phyloP scores from a whole-genome alignment of 2,888 invertebrate genomes.

The Diloba caeruleocephala region DNA sequence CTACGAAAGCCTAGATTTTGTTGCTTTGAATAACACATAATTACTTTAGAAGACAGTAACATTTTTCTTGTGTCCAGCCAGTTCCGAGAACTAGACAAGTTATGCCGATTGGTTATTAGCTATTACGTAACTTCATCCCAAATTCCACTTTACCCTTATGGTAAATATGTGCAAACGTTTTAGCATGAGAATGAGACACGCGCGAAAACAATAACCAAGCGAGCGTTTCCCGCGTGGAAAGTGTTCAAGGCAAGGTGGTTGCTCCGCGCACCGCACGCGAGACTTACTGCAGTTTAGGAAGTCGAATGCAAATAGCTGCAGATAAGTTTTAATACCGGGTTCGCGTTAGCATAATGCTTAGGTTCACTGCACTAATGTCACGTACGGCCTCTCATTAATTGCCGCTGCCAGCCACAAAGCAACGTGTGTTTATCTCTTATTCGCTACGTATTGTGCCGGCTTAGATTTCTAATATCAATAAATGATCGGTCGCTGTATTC shows the following conservation, averaged over 20 bases:
- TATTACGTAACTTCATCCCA: constrained; percentile 44
- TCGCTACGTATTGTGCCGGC: constrained; percentile 51
- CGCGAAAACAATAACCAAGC: constrained; percentile 51
- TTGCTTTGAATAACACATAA: constrained; percentile 35
- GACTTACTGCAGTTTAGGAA: constrained; percentile 78
- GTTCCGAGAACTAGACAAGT: constrained; percentile 30
- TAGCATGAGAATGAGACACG: constrained; percentile 52
- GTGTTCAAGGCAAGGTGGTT: constrained; percentile 55
- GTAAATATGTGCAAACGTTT: constrained; percentile 51
- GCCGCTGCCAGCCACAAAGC: constrained; percentile 75
- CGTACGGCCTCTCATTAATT: constrained; percentile 87
- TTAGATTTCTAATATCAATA: constrained; percentile 57
- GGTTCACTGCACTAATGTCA: constrained; percentile 86
- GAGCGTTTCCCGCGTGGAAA: constrained; percentile 50
- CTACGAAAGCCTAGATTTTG: constrained; percentile 46
- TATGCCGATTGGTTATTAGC: constrained; percentile 30
- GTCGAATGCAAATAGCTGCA: constrained; percentile 86
- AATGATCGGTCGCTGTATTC: constrained; percentile 43
- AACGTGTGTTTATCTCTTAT: constrained; percentile 77
- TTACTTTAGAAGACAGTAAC: constrained; percentile 30
- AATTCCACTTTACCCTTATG: constrained; percentile 43
- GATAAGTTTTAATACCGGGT: constrained; percentile 87
- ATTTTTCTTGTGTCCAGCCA: constrained; percentile 6
- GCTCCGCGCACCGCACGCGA: constrained; percentile 60
- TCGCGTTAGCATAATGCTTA: constrained; percentile 79